phyloP scores from a whole-genome alignment of 1,140 invertebrate species.

The Caligus rogercresseyi region DNA sequence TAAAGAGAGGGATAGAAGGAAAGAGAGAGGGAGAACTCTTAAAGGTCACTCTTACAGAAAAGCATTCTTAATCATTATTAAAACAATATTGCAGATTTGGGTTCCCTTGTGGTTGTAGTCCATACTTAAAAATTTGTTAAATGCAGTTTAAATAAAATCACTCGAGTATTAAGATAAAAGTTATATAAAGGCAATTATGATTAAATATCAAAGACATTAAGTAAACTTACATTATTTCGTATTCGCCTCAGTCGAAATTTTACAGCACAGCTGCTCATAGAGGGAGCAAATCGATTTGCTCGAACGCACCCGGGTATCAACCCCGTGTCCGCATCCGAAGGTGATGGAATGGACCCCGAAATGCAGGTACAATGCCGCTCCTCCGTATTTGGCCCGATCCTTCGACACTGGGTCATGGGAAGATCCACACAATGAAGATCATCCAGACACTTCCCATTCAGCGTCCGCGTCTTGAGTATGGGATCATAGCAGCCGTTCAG shows the following conservation, averaged over 20 bases:
- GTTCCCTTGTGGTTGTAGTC: too few relatives aligned
- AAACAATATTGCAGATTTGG: too few relatives aligned
- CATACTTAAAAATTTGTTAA: too few relatives aligned
- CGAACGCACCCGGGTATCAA: background rate
- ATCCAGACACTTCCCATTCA: background rate
- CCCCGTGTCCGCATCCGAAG: background rate
- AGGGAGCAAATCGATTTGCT: background rate
- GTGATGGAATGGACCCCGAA: background rate
- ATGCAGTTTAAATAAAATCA: too few relatives aligned
- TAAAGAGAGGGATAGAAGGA: too few relatives aligned
- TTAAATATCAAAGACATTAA: too few relatives aligned
- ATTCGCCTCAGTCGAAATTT: background rate
- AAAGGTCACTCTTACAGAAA: too few relatives aligned
- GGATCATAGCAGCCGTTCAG: background rate
- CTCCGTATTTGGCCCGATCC: background rate
- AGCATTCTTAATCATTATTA: too few relatives aligned
- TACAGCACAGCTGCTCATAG: background rate
- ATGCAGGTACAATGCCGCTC: background rate
- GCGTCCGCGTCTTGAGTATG: background rate
- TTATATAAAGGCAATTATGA: too few relatives aligned
- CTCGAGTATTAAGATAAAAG: too few relatives aligned
- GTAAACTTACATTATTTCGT: background rate
- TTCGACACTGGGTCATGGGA: background rate
- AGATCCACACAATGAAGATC: background rate
- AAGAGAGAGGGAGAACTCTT: too few relatives aligned